Evolutionary conservation across 2,888 invertebrate genomes (phyloP), one percentile per base, ranked within the genome.

Genomic region (Mellilla xanthometata): DNA sequence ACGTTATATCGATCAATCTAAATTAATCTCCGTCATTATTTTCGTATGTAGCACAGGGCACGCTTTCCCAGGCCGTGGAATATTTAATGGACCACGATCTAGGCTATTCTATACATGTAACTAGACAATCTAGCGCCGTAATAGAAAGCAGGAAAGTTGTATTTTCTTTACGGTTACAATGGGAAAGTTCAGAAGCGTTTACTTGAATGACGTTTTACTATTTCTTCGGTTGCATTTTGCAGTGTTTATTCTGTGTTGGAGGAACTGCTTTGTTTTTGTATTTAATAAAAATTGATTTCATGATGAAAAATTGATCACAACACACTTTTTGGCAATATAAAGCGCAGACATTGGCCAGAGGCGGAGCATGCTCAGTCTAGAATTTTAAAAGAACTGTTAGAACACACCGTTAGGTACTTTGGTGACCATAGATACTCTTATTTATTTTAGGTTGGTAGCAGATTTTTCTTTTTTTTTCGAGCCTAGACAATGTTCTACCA

Each of bases 81-180:
- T 53, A 53, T 34, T 53, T 51, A 31, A 56, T 49, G 35, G n/a
- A 28, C 36, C 10, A 32, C 28, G 40, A 51, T 52, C 40, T 54
- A 56, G 51, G 42, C 29, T 34, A 7, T 12, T 26, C 8, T 7
- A 9, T 12, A 3, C 24, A 2, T 19, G 15, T 1, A 19, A 1
- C 4, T n/a, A 24, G 19, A 24, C 8, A 24, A 35, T 35, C 22
- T 22, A 36, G 13, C 6, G 6, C 19, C 27, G 28, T 36, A 29
- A 36, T n/a, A 28, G 11, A 15, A 32, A 38, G 32, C 2, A n/a
- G 9, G 12, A 31, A 28, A 10, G 38, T 19, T 23, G 10, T 11
- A 41, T 38, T 47, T 41, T 26, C 28, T 28, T 38, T 36, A 31
- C 36, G 13, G 19, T 32, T 19, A 10, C 3, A 24, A 35, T 31